Evolutionary conservation across 2,797 vertebrate genomes (phyloP).

Genomic region (Borostomias antarcticus): DNA sequence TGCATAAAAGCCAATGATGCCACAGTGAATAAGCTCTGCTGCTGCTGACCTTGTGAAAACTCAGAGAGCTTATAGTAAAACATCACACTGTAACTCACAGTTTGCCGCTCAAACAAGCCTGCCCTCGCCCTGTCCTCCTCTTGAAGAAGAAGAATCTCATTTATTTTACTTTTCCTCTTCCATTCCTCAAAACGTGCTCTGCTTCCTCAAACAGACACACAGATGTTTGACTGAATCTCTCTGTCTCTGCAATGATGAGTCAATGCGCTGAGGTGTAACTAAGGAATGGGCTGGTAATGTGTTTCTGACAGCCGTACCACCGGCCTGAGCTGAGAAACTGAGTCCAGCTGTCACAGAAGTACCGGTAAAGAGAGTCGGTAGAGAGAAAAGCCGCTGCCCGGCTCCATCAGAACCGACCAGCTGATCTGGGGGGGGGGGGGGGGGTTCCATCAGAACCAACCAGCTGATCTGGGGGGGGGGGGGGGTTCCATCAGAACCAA

Average conservation of each 20-base stretch:
- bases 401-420: not conserved
- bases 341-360: conserved; percentile 3
- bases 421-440: not conserved
- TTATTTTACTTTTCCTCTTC: conserved; percentile 36
- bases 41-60: conserved; percentile 47
- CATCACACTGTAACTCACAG: conserved; percentile 41
- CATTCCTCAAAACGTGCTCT: conserved; percentile 13
- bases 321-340: not conserved
- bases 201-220: conserved; percentile 3
- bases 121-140: conserved; percentile 30
- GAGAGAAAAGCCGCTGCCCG: not conserved
- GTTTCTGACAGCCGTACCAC: not conserved
- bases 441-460: no score
- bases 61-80: conserved; percentile 36
- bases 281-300: not conserved
- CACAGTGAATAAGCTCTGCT: conserved; percentile 39
- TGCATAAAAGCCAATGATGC: conserved; percentile 37
- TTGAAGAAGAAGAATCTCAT: conserved; percentile 36
- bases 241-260: conserved; percentile 9
- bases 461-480: no score
- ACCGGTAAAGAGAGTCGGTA: not conserved
- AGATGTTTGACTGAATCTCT: conserved; percentile 24
- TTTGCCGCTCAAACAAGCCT: conserved; percentile 27
- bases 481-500: no score
- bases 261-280: conserved; percentile 19